These are phyloP conservation scores for Nilaparvata lugens DNA, from an alignment of 1,140 invertebrate species.

Conservation along the genomic window DNA sequence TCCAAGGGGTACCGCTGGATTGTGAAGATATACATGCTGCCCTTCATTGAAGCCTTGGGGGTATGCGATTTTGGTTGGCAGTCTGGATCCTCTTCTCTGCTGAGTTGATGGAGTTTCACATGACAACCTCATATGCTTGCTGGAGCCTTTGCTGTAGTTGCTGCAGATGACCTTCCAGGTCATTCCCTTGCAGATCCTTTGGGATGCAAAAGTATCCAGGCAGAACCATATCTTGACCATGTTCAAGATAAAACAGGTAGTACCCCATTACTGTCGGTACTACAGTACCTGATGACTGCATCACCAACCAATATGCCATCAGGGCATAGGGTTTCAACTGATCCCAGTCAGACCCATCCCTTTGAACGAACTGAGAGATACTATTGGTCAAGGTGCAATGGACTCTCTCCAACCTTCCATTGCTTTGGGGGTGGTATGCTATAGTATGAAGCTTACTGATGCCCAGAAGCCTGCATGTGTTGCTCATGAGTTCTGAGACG, in stretches of 20 bases:
- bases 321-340: background rate
- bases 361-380: background rate
- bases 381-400: background rate
- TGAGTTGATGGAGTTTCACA: no score
- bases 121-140: no score
- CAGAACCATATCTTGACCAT: background rate
- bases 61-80: no score
- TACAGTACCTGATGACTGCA: no score
- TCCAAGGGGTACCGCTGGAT: no score
- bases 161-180: no score
- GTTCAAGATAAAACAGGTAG: background rate
- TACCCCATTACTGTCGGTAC: background rate
- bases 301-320: background rate
- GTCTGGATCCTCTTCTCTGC: no score
- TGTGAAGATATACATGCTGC: no score
- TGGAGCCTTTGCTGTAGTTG: no score
- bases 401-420: conserved; percentile 10
- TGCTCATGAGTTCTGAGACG: conserved; percentile 10
- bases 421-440: conserved; percentile 10
- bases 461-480: conserved; percentile 4
- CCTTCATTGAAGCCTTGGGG: no score
- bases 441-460: conserved; percentile 10
- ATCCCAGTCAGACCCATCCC: background rate
- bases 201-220: no score
- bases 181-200: no score